These are phyloP conservation scores for Noctua fimbriata DNA, from an alignment of 2,888 invertebrate genomes.

Conservation along the genomic window DNA sequence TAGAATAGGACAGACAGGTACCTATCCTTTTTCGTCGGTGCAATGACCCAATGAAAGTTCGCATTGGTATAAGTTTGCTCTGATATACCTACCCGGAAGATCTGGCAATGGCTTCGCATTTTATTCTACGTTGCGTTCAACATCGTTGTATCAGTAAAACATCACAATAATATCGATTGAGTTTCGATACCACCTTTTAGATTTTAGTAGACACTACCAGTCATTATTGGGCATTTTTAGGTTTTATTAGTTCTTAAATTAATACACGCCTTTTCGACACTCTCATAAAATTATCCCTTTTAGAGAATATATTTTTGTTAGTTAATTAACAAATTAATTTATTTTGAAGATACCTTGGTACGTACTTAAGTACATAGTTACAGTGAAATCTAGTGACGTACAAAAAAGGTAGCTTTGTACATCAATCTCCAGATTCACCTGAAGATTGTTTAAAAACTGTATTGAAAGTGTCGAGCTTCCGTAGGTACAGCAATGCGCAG, in stretches of 20 bases:
- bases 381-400: neutral
- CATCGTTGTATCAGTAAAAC: neutral
- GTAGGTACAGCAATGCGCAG: neutral
- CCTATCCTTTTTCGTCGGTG: conserved; percentile 56
- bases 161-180: neutral
- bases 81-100: conserved; percentile 65
- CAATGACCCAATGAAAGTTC: conserved; percentile 67
- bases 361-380: neutral
- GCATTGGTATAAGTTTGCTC: conserved; percentile 56
- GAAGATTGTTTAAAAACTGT: neutral
- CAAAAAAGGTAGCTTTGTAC: too few species aligned
- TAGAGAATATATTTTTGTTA: neutral
- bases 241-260: neutral
- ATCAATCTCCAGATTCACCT: neutral
- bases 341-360: neutral
- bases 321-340: neutral
- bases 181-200: neutral
- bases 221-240: neutral
- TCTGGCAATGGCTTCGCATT: conserved; percentile 61
- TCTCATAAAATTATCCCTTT: neutral
- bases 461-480: neutral
- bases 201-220: neutral
- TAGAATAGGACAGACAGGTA: conserved; percentile 48
- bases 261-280: neutral
- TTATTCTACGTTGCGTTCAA: conserved; percentile 48